Base-by-base conservation (phyloP, 2,113 vertebrate genomes). In the Prietella phreatophila region DNA sequence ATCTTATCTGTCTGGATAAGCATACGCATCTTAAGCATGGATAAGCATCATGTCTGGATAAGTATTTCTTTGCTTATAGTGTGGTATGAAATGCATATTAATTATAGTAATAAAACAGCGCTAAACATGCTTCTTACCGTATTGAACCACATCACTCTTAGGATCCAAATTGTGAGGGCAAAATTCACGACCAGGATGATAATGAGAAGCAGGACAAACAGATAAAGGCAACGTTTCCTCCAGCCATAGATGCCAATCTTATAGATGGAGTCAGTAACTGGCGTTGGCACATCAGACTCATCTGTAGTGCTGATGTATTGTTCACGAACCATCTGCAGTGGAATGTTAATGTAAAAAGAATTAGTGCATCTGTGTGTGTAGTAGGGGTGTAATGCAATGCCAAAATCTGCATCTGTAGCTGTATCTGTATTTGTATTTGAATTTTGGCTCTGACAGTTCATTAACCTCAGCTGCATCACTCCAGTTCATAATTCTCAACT, bases 81-180 rank as follows among this genome's bases (percentile, higher is more conserved):
- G 36, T 82, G 56, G 56, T 17, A 42, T 42, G 11, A 42, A 61
- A 61, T 27, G n/a, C 22, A 60, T 30, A 15, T 80, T 80, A 58
- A 6, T 81, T 42, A 27, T 19, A 71, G 20, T 69, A 10, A 76
- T 14, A 42, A 25, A 79, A 50, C 63, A 53, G 30, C 22, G 25
- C 0, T 25, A 30, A 39, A 65, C 50, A 85, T 27, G 13, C 4
- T 36, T 93, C 96, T 93, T 94, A 99, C 98, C 88, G 96, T 92
- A 91, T 97, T 99, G 95, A 99, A 99, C 97, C 98, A 98, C 98
- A 99, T 99, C 91, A 99, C 97, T 94, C 96, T 95, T 84, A 99
- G 94, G 93, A 99, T 98, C 98, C 98, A 99, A 92, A 99, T 96
- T 71, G 97, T 97, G 86, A 99, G 95, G 89, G 96, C 96, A 86